A percentile compares a stretch with the other conserved stretches of the same genome.
Conservation (phyloP, 2,888 invertebrate genomes). For the Aphidoletes aphidimyza region DNA sequence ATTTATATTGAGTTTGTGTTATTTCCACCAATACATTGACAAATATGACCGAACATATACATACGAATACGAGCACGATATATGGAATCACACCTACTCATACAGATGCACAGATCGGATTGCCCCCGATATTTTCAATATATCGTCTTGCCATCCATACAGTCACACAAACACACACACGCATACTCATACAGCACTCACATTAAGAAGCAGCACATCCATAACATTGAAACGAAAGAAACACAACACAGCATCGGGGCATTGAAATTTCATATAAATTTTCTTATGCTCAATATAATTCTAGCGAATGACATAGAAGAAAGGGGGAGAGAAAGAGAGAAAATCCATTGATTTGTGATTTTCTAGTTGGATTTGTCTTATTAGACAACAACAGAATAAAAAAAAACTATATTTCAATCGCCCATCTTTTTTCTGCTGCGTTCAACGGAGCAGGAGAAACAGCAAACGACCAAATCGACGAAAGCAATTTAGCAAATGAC, state of each 20-base stretch:
- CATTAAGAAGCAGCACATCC: not conserved
- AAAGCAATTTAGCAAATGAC: not conserved
- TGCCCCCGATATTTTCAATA: conserved; percentile 43
- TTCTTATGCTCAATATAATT: not conserved
- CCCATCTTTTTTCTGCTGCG: not conserved
- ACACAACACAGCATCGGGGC: not conserved
- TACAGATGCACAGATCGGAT: conserved; percentile 4
- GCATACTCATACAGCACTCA: not conserved
- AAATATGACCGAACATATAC: not conserved
- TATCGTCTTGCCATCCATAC: not conserved
- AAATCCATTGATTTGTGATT: conserved; percentile 35
- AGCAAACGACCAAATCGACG: not conserved
- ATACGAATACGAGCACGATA: not conserved
- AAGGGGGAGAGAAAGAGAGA: not conserved
- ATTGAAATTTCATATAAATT: conserved; percentile 24
- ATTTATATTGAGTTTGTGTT: conserved; percentile 18
- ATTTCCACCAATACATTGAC: not conserved
- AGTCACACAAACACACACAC: conserved; percentile 11
- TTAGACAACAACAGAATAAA: not conserved
- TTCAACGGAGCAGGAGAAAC: too few relatives aligned
- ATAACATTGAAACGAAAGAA: conserved; percentile 50
- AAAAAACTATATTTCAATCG: not conserved
- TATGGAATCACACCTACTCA: conserved; percentile 2
- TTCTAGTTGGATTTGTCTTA: conserved; percentile 21
- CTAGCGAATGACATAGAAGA: not conserved